Conservation (phyloP, 1,140 invertebrate species). For the Andrena cerasifolii region DNA sequence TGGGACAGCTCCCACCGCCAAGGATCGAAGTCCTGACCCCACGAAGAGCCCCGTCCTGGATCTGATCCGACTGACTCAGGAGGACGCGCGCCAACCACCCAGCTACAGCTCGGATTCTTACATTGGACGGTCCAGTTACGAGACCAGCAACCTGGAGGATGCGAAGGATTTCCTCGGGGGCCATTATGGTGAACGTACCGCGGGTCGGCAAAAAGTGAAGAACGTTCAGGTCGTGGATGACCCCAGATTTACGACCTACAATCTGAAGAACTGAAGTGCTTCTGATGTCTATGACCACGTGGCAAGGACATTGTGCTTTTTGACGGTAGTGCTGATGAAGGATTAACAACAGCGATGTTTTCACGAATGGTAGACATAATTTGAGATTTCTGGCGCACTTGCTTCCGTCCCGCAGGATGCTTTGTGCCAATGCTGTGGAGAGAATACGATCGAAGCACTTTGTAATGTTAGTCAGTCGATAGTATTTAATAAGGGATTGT, state of each 20-base stretch:
- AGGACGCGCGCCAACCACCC: conserved; percentile 1
- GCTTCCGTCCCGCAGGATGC: too few species aligned
- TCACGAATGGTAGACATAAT: too few species aligned
- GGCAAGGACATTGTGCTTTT: not conserved
- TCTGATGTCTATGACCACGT: not conserved
- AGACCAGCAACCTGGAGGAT: conserved; percentile 33
- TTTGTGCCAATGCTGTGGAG: conserved; percentile 51
- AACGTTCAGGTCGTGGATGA: conserved; percentile 79
- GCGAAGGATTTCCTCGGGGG: not conserved
- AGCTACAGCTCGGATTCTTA: conserved; percentile 47
- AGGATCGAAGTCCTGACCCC: not conserved
- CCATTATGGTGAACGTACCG: conserved; percentile 40
- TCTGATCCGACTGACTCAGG: conserved; percentile 65
- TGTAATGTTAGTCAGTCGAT: conserved; percentile 35
- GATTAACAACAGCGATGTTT: too few species aligned
- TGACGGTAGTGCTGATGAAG: too few species aligned
- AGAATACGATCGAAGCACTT: not conserved
- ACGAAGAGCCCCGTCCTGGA: conserved; percentile 68
- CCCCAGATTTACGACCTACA: conserved; percentile 68
- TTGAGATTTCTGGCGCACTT: not conserved
- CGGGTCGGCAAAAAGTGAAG: conserved; percentile 72
- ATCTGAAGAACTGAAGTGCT: conserved; percentile 34
- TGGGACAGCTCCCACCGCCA: conserved; percentile 38
- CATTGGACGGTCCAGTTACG: conserved; percentile 55
- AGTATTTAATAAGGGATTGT: conserved; percentile 62